Conservation (phyloP, 2,888 invertebrate genomes). For the Heliconius aoede region DNA sequence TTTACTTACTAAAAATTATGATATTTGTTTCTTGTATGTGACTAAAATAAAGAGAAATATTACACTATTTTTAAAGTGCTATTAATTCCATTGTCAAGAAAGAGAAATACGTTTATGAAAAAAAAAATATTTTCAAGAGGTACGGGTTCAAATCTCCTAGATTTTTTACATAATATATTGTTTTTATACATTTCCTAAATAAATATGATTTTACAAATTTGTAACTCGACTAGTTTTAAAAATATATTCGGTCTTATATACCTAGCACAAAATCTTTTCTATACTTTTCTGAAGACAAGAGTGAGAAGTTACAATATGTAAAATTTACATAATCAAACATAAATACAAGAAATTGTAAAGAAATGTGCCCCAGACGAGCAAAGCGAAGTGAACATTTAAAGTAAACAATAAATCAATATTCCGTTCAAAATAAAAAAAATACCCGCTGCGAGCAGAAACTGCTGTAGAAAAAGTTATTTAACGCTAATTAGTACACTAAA, state of each 20-base stretch:
- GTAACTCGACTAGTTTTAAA: background rate
- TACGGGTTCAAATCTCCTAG: no score
- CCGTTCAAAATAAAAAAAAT: background rate
- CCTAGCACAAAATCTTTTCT: no score
- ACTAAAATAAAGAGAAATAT: no score
- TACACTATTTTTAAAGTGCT: no score
- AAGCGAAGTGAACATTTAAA: background rate
- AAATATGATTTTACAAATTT: no score
- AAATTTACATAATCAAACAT: background rate
- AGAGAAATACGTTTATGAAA: no score
- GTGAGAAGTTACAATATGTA: background rate
- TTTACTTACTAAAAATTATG: background rate
- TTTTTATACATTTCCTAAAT: no score
- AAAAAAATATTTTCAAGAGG: no score
- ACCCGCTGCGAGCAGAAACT: conserved; percentile 6
- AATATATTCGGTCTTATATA: no score
- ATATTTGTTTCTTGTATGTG: background rate
- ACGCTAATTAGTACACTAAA: conserved; percentile 44
- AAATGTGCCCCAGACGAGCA: background rate
- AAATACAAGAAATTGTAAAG: background rate
- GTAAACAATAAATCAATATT: conserved; percentile 6
- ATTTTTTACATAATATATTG: no score
- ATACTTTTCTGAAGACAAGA: background rate
- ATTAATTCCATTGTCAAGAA: no score
- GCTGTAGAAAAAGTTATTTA: conserved; percentile 32